These are phyloP conservation scores for Sycophila texana DNA, from an alignment of 2,888 invertebrate species.

Conservation along the genomic window DNA sequence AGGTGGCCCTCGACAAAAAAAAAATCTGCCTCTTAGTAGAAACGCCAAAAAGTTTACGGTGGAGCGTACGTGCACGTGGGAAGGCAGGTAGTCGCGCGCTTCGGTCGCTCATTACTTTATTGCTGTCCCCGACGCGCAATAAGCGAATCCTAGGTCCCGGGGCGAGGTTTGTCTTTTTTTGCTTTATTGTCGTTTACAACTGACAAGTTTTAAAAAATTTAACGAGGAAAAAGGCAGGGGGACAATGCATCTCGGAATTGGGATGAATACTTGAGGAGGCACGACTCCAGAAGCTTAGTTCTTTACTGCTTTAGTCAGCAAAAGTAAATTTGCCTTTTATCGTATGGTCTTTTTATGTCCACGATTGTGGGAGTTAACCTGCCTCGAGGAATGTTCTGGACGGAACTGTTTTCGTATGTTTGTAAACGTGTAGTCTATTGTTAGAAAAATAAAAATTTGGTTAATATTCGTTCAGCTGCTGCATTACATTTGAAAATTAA, in stretches of 20 bases:
- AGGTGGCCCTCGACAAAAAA: not conserved
- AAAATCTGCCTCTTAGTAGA: not conserved
- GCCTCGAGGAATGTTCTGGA: not conserved
- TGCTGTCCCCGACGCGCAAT: conserved; percentile 25
- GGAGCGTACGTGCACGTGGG: not conserved
- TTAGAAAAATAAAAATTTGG: too few relatives aligned
- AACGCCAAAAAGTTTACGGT: conserved; percentile 7
- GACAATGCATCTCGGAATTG: conserved; percentile 19
- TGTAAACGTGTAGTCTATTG: too few relatives aligned
- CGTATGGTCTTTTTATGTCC: not conserved
- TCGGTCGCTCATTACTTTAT: conserved; percentile 51
- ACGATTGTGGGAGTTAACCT: not conserved
- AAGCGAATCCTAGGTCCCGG: not conserved
- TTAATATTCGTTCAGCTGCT: too few relatives aligned
- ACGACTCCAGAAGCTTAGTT: conserved; percentile 34
- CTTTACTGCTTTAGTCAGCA: conserved; percentile 32
- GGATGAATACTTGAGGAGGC: conserved; percentile 39
- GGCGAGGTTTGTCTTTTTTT: conserved; percentile 2
- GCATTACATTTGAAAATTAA: too few relatives aligned
- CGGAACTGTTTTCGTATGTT: not conserved
- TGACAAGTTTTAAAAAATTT: conserved; percentile 39
- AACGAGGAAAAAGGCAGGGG: conserved; percentile 35
- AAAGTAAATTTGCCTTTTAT: conserved; percentile 49
- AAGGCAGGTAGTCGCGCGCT: conserved; percentile 13
- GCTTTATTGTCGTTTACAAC: conserved; percentile 50